Percentiles rank a stretch among this genome's conserved stretches.
Evolutionary conservation across 2,113 vertebrate species (phyloP).

Genomic region (Nymphicus hollandicus): DNA sequence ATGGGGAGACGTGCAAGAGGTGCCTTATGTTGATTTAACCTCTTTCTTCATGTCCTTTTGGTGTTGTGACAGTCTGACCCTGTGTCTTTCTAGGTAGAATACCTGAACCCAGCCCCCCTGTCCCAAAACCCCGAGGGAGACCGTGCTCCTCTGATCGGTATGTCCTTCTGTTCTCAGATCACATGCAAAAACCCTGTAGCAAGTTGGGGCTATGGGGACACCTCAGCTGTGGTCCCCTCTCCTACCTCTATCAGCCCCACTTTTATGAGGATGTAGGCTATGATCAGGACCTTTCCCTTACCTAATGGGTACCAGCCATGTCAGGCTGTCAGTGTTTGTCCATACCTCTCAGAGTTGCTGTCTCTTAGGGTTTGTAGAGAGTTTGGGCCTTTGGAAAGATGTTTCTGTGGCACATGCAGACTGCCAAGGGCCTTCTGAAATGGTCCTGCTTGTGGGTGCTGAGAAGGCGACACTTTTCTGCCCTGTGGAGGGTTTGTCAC

Average conservation of each 20-base stretch:
- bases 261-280: neutral
- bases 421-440: neutral
- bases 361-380: neutral
- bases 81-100: slow-evolving; percentile 65
- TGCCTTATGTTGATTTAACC: neutral
- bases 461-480: neutral
- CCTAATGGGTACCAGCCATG: neutral
- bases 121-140: slow-evolving; percentile 78
- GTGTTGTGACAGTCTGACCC: slow-evolving; percentile 45
- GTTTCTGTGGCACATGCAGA: neutral
- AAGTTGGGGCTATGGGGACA: neutral
- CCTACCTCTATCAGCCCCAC: neutral
- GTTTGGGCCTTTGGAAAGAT: neutral
- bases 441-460: neutral
- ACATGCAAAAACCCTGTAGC: neutral
- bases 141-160: slow-evolving; percentile 77
- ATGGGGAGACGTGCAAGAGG: neutral
- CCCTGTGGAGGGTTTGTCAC: neutral
- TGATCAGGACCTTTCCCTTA: neutral
- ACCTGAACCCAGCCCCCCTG: slow-evolving; percentile 57
- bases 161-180: neutral
- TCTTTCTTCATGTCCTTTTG: neutral
- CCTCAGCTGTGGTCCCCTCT: neutral
- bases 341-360: neutral
- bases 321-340: neutral